These are phyloP conservation scores for Acestrorhynchus altus DNA, from an alignment of 2,797 vertebrate genomes.

Conservation along the genomic window DNA sequence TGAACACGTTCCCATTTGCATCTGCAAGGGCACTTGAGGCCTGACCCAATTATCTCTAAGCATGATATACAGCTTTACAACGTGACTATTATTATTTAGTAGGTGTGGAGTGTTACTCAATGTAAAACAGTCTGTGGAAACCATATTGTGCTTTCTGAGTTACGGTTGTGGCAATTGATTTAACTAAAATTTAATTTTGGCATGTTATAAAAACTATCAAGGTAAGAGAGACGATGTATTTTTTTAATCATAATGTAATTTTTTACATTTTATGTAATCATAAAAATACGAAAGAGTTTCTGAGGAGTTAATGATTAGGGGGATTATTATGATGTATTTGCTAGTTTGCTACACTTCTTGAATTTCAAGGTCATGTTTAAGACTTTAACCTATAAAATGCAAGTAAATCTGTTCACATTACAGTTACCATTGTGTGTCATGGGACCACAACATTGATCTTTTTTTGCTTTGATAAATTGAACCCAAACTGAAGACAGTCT, in stretches of 20 bases:
- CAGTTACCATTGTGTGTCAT: background rate
- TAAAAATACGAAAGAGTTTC: background rate
- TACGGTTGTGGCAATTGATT: no score
- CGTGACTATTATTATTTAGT: no score
- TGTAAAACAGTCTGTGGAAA: no score
- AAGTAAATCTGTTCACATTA: background rate
- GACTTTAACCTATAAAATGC: no score
- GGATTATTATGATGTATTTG: no score
- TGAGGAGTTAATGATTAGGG: background rate
- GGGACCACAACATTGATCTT: background rate
- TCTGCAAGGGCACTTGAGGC: background rate
- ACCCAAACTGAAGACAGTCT: background rate
- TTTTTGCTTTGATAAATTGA: background rate
- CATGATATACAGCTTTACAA: background rate
- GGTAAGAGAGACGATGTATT: background rate
- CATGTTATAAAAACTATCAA: background rate
- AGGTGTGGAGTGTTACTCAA: no score
- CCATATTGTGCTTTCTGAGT: no score
- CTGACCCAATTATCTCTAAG: conserved; percentile 17
- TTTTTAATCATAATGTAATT: no score
- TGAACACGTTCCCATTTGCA: conserved; percentile 5
- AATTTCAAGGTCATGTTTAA: no score
- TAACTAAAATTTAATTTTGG: background rate
- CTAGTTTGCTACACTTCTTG: no score
- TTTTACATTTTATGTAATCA: no score